Base-by-base conservation (phyloP, 2,113 vertebrate genomes). In the Nyctereutes procyonoides region DNA sequence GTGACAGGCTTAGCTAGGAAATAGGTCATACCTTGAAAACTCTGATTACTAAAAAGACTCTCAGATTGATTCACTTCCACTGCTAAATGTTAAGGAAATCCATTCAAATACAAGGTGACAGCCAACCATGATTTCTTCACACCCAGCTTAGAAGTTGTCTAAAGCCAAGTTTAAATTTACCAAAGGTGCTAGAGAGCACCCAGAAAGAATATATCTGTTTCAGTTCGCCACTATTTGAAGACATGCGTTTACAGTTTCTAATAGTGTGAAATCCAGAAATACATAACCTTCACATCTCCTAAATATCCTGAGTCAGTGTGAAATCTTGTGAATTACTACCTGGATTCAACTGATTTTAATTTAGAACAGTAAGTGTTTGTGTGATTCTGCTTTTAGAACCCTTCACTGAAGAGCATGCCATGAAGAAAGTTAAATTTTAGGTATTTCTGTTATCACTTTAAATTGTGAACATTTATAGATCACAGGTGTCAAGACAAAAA, bases 31-130 rank as follows among this genome's bases (percentile, higher is more conserved):
- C 90, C 95, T 97, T 98, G 96, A 98, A 97, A 96, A 97, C 92
- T 92, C 94, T 96, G 81, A 96, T 98, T 98, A 97, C 97, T 98
- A 55, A 96, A 96, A 98, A 96, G 90, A 94, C 90, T 92, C 93
- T 65, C 51, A 81, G 79, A 86, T 95, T 98, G 92, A 94, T 97
- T 97, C 85, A 81, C 24, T 95, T 19, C 0, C 48, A 93, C 73
- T 88, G 79, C 74, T 95, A 76, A 93, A 96, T 95, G 93, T 95
- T 98, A 96, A 98, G 96, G 96, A 95, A 98, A 96, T 92, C 93
- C 96, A 97, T 87, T 97, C 48, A 92, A 77, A 87, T 84, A 63
- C 81, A 85, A 92, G 90, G 95, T 94, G 89, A 96, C 74, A 97
- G 90, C 86, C 96, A 96, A 89, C 94, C 94, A 92, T 94, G 88